A percentile compares a stretch with the other conserved stretches of the same genome.
Evolutionary conservation across 2,888 invertebrate genomes (phyloP).

Genomic region (Thecocarcelia acutangulata): DNA sequence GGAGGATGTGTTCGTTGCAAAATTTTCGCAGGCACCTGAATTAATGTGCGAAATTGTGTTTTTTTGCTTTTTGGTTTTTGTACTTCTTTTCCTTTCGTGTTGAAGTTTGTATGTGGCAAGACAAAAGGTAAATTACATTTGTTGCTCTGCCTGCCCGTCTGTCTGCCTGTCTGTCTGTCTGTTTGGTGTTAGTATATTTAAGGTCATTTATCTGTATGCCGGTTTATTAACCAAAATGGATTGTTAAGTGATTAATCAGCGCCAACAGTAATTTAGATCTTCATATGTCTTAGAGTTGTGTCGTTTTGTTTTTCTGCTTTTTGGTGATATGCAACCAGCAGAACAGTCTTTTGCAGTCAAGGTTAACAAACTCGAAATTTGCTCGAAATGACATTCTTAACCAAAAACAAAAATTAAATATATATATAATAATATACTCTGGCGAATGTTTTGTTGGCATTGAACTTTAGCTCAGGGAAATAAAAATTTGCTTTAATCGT

Average conservation of each 20-base stretch:
- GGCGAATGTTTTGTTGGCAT: background rate
- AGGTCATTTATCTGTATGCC: conserved; percentile 46
- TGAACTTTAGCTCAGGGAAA: background rate
- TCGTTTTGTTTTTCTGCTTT: conserved; percentile 1
- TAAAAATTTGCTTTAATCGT: background rate
- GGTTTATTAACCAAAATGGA: conserved; percentile 70
- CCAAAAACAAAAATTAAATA: background rate
- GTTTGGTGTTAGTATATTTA: background rate
- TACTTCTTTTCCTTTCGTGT: background rate
- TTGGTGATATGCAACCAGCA: background rate
- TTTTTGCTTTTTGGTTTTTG: conserved; percentile 6
- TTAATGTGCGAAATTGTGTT: conserved; percentile 60
- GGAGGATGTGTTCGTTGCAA: conserved; percentile 57
- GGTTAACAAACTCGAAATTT: conserved; percentile 63
- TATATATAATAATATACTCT: background rate
- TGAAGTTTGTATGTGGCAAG: conserved; percentile 12
- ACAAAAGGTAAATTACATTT: conserved; percentile 46
- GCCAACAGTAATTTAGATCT: conserved; percentile 80
- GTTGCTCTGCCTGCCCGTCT: background rate
- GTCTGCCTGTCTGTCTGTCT: background rate
- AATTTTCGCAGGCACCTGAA: conserved; percentile 64
- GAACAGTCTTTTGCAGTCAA: conserved; percentile 16
- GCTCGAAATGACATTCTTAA: conserved; percentile 44
- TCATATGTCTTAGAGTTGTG: conserved; percentile 51
- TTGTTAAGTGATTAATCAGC: conserved; percentile 81